A percentile compares a stretch with the other conserved stretches of the same genome.
Conservation (phyloP, 53 echinoderm and acorn worm genomes). For the Luidia sarsii region DNA sequence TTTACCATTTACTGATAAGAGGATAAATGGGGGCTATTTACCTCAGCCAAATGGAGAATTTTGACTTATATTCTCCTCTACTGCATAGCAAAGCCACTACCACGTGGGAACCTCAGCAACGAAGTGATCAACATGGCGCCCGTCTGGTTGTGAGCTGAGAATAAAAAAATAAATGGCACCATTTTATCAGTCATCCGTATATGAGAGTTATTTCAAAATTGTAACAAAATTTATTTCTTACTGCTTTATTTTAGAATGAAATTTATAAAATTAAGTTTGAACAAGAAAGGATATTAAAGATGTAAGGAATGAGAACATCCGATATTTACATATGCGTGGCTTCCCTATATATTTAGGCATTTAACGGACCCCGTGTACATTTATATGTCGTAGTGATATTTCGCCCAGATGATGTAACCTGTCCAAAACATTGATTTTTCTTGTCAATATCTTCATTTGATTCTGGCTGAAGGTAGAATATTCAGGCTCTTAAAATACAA, state of each 20-base stretch:
- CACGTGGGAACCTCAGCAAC: slow-evolving; percentile 46
- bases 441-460: no score
- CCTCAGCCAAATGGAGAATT: slow-evolving; percentile 40
- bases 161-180: neutral
- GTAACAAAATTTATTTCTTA: no score
- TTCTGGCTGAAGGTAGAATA: neutral
- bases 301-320: neutral
- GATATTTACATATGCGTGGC: slow-evolving; percentile 1
- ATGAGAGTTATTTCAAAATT: no score
- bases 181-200: no score
- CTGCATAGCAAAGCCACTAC: slow-evolving; percentile 14
- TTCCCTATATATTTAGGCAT: slow-evolving; percentile 26
- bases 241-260: no score
- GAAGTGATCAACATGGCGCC: neutral
- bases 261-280: no score
- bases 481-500: neutral
- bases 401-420: neutral
- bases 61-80: slow-evolving; percentile 42
- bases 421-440: slow-evolving; percentile 37
- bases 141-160: neutral
- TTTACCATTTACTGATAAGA: neutral
- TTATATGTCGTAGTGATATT: slow-evolving; percentile 20
- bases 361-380: slow-evolving; percentile 25
- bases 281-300: neutral
- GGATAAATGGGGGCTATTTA: neutral